Evolutionary conservation across 2,113 vertebrate species (phyloP), one percentile per base, ranked within the genome.

Genomic region (Lagopus leucura): DNA sequence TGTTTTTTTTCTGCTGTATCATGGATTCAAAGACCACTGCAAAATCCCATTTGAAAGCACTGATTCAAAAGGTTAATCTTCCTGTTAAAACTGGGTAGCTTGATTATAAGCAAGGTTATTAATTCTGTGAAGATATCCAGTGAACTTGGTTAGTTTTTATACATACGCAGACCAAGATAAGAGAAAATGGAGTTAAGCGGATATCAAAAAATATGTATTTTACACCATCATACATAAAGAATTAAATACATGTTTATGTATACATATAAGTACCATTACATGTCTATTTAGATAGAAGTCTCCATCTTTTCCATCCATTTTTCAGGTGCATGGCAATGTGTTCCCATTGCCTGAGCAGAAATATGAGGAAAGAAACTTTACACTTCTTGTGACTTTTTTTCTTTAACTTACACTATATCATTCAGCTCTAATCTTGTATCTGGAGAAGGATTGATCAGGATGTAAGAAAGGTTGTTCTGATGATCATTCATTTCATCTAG

Each of bases 401-500:
- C 47, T 76, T 95, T 54, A 94, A 97, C 99, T 98, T 98, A 99
- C 99, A 99, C 99, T 58, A 99, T 97, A 82, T 99, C 99, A 30
- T 99, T 99, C 77, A 99, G 97, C 89, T 99, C 99, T 92, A 99
- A 98, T 88, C 98, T 98, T 57, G 98, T 99, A 73, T 99, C 99
- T 69, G 99, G 99, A 66, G 99, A 98, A 14, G 99, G 99, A 96
- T 99, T 99, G 74, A 99, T 99, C 76, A 99, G 97, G 89, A 99
- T 99, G 57, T 99, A 99, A 50, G 99, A 99, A 45, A 99, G 98
- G 2, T 98, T 99, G 95, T 98, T 99, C 94, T 99, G 99, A 72
- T 99, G 98, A 92, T 99, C 99, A 45, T 99, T 99, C 98, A 99
- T 98, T 97, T 99, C 99, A 98, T 99, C 99, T 99, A 93, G 64